Percentiles rank a stretch among this genome's conserved stretches.
Conservation (phyloP, 2,888 invertebrate species). For the Labia minor region DNA sequence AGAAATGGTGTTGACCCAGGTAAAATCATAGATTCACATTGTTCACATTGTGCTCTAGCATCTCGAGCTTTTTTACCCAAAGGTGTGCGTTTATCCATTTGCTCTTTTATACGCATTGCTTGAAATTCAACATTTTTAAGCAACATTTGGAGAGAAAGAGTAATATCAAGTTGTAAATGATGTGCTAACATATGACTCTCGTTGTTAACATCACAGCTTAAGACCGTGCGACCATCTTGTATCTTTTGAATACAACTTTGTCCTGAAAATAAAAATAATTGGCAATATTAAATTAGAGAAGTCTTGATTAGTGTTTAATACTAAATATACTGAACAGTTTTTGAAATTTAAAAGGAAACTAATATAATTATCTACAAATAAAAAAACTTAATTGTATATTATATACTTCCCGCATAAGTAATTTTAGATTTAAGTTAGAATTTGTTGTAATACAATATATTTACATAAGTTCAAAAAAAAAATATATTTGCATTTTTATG, state of each 20-base stretch:
- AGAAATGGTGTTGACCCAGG: background rate
- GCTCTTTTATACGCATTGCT: constrained; percentile 26
- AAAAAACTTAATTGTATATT: no score
- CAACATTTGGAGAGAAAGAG: constrained; percentile 39
- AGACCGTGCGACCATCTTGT: constrained; percentile 23
- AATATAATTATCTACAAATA: background rate
- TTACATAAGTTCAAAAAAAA: no score
- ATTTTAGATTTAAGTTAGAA: no score
- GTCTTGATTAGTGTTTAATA: no score
- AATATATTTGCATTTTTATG: no score
- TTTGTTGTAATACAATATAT: no score
- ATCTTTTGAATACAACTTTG: constrained; percentile 24
- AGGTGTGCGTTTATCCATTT: background rate
- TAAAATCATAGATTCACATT: background rate
- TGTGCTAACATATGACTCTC: constrained; percentile 36
- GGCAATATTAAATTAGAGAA: no score
- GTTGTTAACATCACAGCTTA: constrained; percentile 32
- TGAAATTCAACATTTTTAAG: constrained; percentile 42
- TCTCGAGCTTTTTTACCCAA: background rate
- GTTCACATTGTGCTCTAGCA: background rate
- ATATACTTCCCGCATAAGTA: no score
- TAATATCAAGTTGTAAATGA: constrained; percentile 37
- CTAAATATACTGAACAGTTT: no score
- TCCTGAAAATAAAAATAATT: constrained; percentile 19
- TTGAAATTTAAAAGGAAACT: background rate